Percentiles rank a stretch among this genome's conserved stretches.
Conservation (phyloP, 2,113 vertebrate species). For the Cepphus grylle region DNA sequence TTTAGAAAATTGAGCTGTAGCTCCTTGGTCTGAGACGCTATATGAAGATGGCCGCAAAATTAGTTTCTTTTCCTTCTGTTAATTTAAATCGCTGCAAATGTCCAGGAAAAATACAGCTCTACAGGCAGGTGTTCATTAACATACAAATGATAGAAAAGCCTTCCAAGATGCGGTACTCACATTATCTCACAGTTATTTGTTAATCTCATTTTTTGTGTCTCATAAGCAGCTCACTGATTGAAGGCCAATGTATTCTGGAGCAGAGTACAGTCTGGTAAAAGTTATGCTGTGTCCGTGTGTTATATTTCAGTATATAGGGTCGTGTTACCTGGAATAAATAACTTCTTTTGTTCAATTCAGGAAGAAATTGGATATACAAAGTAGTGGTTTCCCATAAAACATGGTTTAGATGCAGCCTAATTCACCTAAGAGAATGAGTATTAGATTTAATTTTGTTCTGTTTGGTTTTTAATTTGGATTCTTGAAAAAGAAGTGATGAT, state of each 20-base stretch:
- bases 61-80: background rate
- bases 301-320: background rate
- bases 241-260: background rate
- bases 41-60: background rate
- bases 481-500: background rate
- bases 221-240: background rate
- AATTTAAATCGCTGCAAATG: background rate
- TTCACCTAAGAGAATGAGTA: background rate
- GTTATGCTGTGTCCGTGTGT: background rate
- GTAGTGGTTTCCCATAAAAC: background rate
- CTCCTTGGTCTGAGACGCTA: background rate
- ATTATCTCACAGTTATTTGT: background rate
- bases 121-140: constrained; percentile 19
- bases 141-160: background rate
- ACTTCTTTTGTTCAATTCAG: background rate
- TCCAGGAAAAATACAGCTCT: background rate
- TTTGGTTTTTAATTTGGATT: background rate
- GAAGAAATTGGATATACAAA: background rate
- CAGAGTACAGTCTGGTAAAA: background rate
- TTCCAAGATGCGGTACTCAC: background rate
- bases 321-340: background rate
- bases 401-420: background rate
- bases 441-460: background rate
- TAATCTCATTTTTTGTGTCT: background rate
- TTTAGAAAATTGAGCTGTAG: constrained; percentile 17